Conservation (phyloP, 2,113 vertebrate species). For the Nerophis lumbriciformis region DNA sequence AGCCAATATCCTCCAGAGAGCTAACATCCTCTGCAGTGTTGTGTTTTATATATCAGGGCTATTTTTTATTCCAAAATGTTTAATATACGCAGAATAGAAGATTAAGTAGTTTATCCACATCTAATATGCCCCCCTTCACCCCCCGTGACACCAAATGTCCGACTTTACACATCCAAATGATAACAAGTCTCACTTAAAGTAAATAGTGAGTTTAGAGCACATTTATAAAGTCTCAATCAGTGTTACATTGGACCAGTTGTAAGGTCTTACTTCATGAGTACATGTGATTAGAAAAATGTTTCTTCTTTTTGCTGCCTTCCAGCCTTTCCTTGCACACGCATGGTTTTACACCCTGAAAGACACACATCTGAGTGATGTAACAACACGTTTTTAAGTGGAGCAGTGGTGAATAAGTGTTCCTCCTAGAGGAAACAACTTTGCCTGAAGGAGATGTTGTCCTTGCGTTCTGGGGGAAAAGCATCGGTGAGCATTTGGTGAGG, state of each 20-base stretch:
- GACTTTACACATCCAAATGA: neutral
- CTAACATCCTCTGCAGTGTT: neutral
- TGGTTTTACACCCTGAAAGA: neutral
- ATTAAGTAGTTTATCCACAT: neutral
- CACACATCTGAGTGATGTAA: neutral
- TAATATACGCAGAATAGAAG: no score
- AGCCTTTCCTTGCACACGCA: neutral
- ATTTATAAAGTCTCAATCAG: neutral
- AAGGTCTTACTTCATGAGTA: neutral
- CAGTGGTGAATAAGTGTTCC: neutral
- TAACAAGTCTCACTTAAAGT: no score
- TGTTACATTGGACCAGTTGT: neutral
- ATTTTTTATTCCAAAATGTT: no score
- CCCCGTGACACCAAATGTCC: neutral
- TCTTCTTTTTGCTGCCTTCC: neutral
- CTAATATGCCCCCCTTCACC: no score
- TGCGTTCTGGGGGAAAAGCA: neutral
- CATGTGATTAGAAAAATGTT: neutral
- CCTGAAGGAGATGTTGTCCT: neutral
- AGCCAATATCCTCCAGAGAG: neutral
- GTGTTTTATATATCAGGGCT: no score
- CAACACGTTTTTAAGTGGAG: conserved; percentile 3
- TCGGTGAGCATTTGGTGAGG: neutral
- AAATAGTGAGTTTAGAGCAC: no score
- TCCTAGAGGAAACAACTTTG: conserved; percentile 1